Base-by-base conservation (phyloP, 2,113 vertebrate genomes). In the Campylomormyrus numenius region DNA sequence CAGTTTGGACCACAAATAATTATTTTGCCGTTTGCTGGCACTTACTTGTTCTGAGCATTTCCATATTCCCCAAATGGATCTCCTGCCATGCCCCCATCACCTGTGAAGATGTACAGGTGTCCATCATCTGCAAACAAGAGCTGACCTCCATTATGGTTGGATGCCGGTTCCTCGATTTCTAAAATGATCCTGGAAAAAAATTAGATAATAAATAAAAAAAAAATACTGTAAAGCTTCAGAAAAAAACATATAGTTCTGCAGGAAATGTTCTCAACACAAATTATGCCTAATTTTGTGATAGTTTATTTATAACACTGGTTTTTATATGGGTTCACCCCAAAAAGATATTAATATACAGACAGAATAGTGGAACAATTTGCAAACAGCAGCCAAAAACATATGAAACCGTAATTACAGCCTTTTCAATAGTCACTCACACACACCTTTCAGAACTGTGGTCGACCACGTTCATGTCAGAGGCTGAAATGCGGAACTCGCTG, bases 31-130 rank as follows among this genome's bases (percentile, higher is more conserved):
- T 24, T 62, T 42, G 9, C 9, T 45, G 52, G 10, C 66, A 90
- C 97, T 92, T 95, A 99, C 98, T 98, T 99, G 96, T 99, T 99
- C 92, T 99, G 98, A 15, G 98, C 95, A 4, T 99, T 99, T 92
- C 98, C 98, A 90, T 96, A 98, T 92, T 95, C 94, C 5, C 98
- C 98, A 91, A 99, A 99, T 35, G 98, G 98, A 93, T 99, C 98
- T 90, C 98, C 98, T 5, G 97, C 98, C 98, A 99, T 99, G 49
- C 98, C 98, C 13, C 98, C 98, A 1, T 99, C 98, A 48, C 98
- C 98, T 11, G 98, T 99, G 92, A 99, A 99, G 93, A 99, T 96
- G 92, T 99, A 99, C 92, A 99, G 95, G 93, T 97, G 98, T 0
- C 96, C 97, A 3, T 99, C 98, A 48, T 97, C 95, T 53, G 96